phyloP scores from a whole-genome alignment of 2,113 vertebrate genomes.

The Scatophagus argus region DNA sequence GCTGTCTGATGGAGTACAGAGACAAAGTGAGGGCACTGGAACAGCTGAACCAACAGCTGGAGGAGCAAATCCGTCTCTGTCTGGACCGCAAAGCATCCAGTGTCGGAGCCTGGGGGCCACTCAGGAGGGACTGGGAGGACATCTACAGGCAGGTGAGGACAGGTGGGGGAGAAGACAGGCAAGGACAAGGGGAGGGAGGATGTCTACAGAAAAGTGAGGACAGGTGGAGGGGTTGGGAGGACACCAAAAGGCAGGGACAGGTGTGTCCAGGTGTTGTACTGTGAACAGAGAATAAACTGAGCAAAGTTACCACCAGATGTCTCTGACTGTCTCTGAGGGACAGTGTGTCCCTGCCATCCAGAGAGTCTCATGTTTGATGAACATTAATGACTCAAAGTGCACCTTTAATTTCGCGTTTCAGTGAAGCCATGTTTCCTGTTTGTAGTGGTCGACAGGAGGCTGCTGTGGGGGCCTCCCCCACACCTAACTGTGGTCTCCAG shows the following conservation, averaged over 20 bases:
- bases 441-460: too few relatives aligned
- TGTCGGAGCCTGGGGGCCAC: constrained; percentile 85
- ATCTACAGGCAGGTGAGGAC: constrained; percentile 36
- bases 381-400: too few relatives aligned
- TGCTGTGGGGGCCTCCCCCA: too few relatives aligned
- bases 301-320: too few relatives aligned
- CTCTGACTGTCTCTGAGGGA: too few relatives aligned
- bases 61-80: constrained; percentile 88
- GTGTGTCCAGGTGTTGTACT: too few relatives aligned
- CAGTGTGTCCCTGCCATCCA: too few relatives aligned
- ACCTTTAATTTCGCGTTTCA: too few relatives aligned
- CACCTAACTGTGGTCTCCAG: too few relatives aligned
- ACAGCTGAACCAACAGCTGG: constrained; percentile 91
- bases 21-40: constrained; percentile 93
- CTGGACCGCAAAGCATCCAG: constrained; percentile 89
- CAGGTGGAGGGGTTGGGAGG: not conserved
- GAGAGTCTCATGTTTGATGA: too few relatives aligned
- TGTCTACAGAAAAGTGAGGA: not conserved
- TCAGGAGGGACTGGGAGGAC: constrained; percentile 53
- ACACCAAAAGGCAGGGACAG: not conserved
- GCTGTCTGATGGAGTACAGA: constrained; percentile 91
- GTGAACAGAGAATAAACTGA: too few relatives aligned
- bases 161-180: not conserved
- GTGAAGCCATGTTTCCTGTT: too few relatives aligned
- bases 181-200: not conserved